Conservation (phyloP, 2,888 invertebrate species). For the Leucoma salicis region DNA sequence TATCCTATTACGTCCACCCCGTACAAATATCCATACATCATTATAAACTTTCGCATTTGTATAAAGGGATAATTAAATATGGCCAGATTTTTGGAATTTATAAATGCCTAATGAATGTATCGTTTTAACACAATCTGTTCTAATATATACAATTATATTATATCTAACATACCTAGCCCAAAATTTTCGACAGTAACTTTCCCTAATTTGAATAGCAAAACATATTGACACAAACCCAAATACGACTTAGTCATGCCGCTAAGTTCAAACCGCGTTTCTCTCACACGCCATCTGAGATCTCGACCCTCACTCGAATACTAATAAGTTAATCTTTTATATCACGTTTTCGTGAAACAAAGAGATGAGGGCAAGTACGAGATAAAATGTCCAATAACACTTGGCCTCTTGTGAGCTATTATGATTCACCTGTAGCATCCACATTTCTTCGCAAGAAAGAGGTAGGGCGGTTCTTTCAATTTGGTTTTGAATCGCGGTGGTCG, state of each 20-base stretch:
- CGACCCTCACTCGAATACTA: constrained; percentile 73
- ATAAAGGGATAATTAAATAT: too few species aligned
- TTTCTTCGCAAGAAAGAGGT: constrained; percentile 29
- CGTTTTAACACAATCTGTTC: background rate
- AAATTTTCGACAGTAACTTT: constrained; percentile 11
- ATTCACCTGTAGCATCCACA: constrained; percentile 19
- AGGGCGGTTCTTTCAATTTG: constrained; percentile 44
- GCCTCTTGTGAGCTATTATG: constrained; percentile 39
- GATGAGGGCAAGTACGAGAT: constrained; percentile 70
- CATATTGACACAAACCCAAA: constrained; percentile 32
- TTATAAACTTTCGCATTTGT: too few species aligned
- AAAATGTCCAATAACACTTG: constrained; percentile 52
- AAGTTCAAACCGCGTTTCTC: constrained; percentile 34
- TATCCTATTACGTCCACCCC: too few species aligned
- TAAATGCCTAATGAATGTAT: too few species aligned
- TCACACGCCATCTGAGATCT: constrained; percentile 58
- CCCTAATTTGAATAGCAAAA: constrained; percentile 27
- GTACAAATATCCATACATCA: too few species aligned
- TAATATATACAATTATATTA: background rate
- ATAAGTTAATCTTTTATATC: constrained; percentile 81
- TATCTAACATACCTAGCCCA: background rate
- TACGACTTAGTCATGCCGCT: constrained; percentile 31
- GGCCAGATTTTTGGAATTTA: too few species aligned
- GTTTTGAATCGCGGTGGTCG: constrained; percentile 61
- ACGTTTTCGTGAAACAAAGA: constrained; percentile 78